Conservation (phyloP, 2,113 vertebrate genomes). For the Dipodomys merriami region DNA sequence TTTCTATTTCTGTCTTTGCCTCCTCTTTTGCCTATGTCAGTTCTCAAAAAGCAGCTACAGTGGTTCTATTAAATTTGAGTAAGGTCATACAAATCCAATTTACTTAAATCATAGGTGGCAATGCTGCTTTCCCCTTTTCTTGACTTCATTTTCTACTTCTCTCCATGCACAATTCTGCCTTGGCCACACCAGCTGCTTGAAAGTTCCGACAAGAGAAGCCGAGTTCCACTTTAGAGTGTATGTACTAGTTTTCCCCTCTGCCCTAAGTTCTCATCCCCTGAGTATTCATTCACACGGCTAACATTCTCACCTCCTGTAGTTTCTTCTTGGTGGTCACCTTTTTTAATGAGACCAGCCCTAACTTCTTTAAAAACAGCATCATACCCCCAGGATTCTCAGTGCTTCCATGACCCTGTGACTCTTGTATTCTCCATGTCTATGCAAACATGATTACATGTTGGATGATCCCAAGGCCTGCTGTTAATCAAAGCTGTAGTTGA, state of each 20-base stretch:
- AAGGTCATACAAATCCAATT: not conserved
- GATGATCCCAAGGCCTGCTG: not conserved
- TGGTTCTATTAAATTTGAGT: not conserved
- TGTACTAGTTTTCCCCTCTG: not conserved
- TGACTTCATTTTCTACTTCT: not conserved
- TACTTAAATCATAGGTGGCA: not conserved
- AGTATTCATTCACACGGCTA: not conserved
- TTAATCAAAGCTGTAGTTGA: too few species aligned
- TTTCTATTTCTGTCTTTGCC: not conserved
- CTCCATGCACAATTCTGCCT: not conserved
- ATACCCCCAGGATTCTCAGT: not conserved
- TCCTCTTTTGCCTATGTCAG: not conserved
- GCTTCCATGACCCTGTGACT: not conserved
- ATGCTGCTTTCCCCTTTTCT: not conserved
- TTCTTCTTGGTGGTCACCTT: not conserved
- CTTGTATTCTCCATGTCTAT: too few species aligned
- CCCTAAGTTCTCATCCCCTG: not conserved
- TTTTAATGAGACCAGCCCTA: not conserved
- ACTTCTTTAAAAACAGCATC: not conserved
- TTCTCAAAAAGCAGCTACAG: not conserved
- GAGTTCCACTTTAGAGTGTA: not conserved
- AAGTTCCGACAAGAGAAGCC: not conserved
- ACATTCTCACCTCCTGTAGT: not conserved
- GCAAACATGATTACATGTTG: not conserved
- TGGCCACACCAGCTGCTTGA: not conserved